These are phyloP conservation scores for Pheosia gnoma DNA, from an alignment of 2,888 invertebrate genomes.

Conservation along the genomic window DNA sequence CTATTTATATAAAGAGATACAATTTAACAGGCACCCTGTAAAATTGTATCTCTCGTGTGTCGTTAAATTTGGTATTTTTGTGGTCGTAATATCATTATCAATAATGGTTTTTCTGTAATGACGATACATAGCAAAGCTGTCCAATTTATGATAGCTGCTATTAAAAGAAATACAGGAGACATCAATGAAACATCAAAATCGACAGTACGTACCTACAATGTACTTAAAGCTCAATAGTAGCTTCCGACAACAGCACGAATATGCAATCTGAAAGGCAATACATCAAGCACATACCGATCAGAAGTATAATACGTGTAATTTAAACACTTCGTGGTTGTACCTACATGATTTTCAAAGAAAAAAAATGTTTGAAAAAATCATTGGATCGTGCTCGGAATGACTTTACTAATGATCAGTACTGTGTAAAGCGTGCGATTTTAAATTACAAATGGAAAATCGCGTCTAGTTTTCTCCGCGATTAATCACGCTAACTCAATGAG, in stretches of 20 bases:
- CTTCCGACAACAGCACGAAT: conserved; percentile 52
- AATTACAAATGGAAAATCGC: conserved; percentile 66
- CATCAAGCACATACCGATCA: conserved; percentile 54
- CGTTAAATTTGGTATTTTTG: conserved; percentile 25
- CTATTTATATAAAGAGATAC: conserved; percentile 54
- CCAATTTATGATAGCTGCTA: background rate
- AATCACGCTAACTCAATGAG: conserved; percentile 78
- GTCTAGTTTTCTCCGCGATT: conserved; percentile 75
- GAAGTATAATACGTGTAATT: conserved; percentile 63
- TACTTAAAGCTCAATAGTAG: conserved; percentile 40
- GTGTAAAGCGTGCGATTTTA: conserved; percentile 68
- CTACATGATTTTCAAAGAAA: conserved; percentile 52
- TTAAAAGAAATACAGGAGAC: background rate
- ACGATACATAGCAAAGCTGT: background rate
- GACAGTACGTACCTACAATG: conserved; percentile 21
- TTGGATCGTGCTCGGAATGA: conserved; percentile 62
- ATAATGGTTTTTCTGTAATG: conserved; percentile 6
- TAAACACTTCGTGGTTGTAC: conserved; percentile 53
- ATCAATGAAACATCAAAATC: conserved; percentile 12
- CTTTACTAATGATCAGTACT: conserved; percentile 61
- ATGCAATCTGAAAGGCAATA: conserved; percentile 53
- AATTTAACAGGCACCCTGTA: conserved; percentile 27
- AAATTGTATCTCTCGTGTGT: conserved; percentile 5
- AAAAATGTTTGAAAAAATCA: conserved; percentile 56
- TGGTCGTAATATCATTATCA: conserved; percentile 31